Percentiles rank a stretch among this genome's conserved stretches.
Evolutionary conservation across 2,113 vertebrate species (phyloP).

Genomic region (Diadophis punctatus): DNA sequence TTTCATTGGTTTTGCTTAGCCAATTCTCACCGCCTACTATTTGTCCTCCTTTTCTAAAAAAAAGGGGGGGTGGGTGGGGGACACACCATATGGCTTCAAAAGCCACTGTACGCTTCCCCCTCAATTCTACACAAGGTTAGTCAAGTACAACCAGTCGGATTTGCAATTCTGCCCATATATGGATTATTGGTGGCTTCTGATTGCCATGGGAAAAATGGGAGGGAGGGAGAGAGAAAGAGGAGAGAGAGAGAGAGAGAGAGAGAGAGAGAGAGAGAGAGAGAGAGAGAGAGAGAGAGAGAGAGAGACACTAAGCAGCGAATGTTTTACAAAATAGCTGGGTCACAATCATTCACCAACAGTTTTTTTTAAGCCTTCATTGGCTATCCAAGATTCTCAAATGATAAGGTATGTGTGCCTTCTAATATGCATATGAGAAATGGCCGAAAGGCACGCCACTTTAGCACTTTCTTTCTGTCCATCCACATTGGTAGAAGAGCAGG

Average conservation of each 20-base stretch:
- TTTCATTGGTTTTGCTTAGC: neutral
- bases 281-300: too few relatives aligned
- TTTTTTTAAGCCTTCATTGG: neutral
- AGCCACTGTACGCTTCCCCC: neutral
- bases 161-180: neutral
- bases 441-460: neutral
- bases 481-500: neutral
- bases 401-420: neutral
- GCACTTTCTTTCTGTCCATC: neutral
- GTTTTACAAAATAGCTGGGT: neutral
- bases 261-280: too few relatives aligned
- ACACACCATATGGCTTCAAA: neutral
- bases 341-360: neutral
- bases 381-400: neutral
- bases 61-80: too few relatives aligned
- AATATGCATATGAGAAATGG: neutral
- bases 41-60: neutral
- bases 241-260: too few relatives aligned
- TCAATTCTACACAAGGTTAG: neutral
- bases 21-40: neutral
- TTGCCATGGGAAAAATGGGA: neutral
- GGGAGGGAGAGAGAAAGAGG: too few relatives aligned
- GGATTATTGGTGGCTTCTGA: neutral
- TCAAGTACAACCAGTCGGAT: too few relatives aligned
- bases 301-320: too few relatives aligned